Evolutionary conservation across 2,113 vertebrate species (phyloP).

Genomic region (Crotalus helleri): DNA sequence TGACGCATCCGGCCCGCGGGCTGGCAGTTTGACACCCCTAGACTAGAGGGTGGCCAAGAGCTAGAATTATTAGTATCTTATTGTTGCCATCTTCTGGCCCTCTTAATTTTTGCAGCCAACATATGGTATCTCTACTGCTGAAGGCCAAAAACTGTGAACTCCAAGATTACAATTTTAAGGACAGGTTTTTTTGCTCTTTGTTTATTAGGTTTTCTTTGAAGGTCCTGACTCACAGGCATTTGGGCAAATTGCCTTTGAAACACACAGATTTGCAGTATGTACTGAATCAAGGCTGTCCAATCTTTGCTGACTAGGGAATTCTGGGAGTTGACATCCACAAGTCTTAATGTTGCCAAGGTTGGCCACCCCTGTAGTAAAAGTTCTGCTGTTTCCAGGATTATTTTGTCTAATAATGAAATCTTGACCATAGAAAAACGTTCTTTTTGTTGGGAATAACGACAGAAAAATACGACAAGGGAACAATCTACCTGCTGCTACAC

Average conservation of each 20-base stretch:
- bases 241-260: neutral
- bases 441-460: too few species aligned
- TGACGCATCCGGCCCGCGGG: too few species aligned
- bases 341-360: neutral
- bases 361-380: neutral
- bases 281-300: neutral
- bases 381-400: neutral
- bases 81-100: neutral
- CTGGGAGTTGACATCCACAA: neutral
- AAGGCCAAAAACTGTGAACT: neutral
- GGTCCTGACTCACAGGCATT: neutral
- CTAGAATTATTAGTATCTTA: neutral
- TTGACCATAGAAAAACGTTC: neutral
- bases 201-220: neutral
- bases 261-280: neutral
- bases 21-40: too few species aligned
- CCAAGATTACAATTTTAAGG: neutral
- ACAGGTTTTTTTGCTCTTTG: neutral
- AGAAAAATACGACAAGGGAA: too few species aligned
- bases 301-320: neutral
- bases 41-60: too few species aligned
- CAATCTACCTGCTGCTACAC: too few species aligned
- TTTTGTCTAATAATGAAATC: conserved; percentile 15
- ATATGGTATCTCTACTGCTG: neutral
- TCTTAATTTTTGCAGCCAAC: neutral